A percentile compares a stretch with the other conserved stretches of the same genome.
These are phyloP conservation scores for Coecobrya sp. DNA, from an alignment of 2,888 invertebrate genomes.

Conservation along the genomic window DNA sequence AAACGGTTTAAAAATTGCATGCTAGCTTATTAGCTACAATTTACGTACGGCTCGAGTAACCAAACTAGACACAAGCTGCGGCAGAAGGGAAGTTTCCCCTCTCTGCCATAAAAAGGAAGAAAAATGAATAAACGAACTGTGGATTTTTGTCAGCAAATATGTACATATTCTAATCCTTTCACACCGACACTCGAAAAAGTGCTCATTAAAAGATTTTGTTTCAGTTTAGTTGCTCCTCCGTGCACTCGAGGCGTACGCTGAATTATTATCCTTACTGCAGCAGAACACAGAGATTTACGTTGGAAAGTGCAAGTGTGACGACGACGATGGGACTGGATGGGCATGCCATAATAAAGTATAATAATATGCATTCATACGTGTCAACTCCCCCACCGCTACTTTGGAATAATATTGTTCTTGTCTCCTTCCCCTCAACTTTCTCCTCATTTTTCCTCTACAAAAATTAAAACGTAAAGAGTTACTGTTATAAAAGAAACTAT, in stretches of 20 bases:
- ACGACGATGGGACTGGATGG: conserved; percentile 6
- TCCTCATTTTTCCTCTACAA: background rate
- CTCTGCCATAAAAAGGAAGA: background rate
- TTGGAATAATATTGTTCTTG: conserved; percentile 41
- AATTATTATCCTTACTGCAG: background rate
- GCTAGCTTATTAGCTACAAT: background rate
- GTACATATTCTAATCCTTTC: conserved; percentile 51
- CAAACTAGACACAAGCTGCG: background rate
- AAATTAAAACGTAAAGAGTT: background rate
- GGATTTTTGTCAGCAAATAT: conserved; percentile 58
- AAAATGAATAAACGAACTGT: conserved; percentile 60
- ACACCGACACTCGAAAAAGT: conserved; percentile 56
- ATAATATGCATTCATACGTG: conserved; percentile 45
- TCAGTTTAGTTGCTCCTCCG: background rate
- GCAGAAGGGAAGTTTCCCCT: conserved; percentile 6
- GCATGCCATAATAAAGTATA: conserved; percentile 43
- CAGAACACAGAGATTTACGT: conserved; percentile 1
- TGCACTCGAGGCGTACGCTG: background rate
- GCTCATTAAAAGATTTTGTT: conserved; percentile 78
- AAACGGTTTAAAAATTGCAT: conserved; percentile 34
- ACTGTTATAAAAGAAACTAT: background rate
- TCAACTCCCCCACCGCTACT: conserved; percentile 54
- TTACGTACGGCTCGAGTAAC: background rate
- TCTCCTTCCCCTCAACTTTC: background rate
- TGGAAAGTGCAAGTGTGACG: conserved; percentile 38